Conservation (phyloP, 2,888 invertebrate species). For the Acleris sparsana region DNA sequence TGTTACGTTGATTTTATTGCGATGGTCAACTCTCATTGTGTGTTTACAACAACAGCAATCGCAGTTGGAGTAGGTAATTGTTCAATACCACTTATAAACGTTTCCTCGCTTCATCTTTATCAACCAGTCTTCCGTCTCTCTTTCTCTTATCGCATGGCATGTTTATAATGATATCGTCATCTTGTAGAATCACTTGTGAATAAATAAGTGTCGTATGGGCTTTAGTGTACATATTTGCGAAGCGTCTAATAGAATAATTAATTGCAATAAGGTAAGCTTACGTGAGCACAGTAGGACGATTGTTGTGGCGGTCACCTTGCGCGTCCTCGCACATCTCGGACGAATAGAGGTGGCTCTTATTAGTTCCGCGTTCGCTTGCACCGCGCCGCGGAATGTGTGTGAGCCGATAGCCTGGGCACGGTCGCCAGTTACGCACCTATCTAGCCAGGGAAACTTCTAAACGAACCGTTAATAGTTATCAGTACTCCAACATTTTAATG, state of each 20-base stretch:
- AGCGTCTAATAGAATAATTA: conserved; percentile 19
- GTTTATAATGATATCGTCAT: conserved; percentile 19
- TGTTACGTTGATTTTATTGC: conserved; percentile 13
- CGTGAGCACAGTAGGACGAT: conserved; percentile 20
- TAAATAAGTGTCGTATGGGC: neutral
- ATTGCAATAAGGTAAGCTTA: conserved; percentile 27
- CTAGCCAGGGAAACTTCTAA: neutral
- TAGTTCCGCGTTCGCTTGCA: conserved; percentile 68
- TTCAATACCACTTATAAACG: conserved; percentile 18
- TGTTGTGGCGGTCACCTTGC: conserved; percentile 72
- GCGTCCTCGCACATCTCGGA: conserved; percentile 73
- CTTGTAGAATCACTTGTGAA: conserved; percentile 12
- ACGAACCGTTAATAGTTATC: neutral
- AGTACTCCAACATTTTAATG: neutral
- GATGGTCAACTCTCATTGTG: conserved; percentile 23
- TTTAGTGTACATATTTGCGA: conserved; percentile 6
- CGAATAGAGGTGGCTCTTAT: conserved; percentile 69
- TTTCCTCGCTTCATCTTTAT: conserved; percentile 35
- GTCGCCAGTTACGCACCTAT: neutral
- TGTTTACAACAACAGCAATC: conserved; percentile 12
- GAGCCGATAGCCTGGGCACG: conserved; percentile 34
- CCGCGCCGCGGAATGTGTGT: conserved; percentile 47
- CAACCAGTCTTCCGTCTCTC: conserved; percentile 26
- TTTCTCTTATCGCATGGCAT: conserved; percentile 16
- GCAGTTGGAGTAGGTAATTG: conserved; percentile 20